Conservation (phyloP, 2,888 invertebrate species). For the Achlya flavicornis region DNA sequence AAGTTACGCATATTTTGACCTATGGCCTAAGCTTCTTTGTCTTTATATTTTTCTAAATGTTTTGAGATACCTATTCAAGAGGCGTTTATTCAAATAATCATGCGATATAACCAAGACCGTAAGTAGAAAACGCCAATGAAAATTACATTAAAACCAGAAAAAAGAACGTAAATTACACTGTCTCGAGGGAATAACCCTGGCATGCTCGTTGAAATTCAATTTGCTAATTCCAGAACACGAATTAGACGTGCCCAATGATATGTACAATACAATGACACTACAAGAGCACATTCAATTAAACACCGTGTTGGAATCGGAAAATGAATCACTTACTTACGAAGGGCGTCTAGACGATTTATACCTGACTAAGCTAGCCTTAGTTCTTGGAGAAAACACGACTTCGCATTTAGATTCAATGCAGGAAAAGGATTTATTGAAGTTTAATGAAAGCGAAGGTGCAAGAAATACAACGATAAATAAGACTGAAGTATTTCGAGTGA, state of each 20-base stretch:
- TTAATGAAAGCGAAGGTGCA: background rate
- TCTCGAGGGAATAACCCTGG: background rate
- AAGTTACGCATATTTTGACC: too few species aligned
- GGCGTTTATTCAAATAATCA: background rate
- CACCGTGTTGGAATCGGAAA: conserved; percentile 63
- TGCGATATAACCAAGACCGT: background rate
- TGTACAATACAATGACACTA: conserved; percentile 48
- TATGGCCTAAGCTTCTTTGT: background rate
- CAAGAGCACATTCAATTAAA: conserved; percentile 63
- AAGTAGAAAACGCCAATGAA: background rate
- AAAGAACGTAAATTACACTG: background rate
- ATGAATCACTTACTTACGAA: conserved; percentile 47
- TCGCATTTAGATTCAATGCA: conserved; percentile 37
- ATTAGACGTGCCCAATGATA: conserved; percentile 42
- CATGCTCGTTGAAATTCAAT: conserved; percentile 22
- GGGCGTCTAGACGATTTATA: conserved; percentile 66
- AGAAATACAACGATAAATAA: conserved; percentile 13
- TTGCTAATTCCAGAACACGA: conserved; percentile 56
- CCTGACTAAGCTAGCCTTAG: conserved; percentile 63
- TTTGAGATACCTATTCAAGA: background rate
- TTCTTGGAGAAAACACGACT: conserved; percentile 50
- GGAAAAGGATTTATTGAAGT: background rate
- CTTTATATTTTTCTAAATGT: background rate
- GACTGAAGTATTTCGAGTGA: conserved; percentile 19
- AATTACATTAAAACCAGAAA: background rate